These are phyloP conservation scores for Papilio xuthus DNA, from an alignment of 1,140 invertebrate species.

Conservation along the genomic window DNA sequence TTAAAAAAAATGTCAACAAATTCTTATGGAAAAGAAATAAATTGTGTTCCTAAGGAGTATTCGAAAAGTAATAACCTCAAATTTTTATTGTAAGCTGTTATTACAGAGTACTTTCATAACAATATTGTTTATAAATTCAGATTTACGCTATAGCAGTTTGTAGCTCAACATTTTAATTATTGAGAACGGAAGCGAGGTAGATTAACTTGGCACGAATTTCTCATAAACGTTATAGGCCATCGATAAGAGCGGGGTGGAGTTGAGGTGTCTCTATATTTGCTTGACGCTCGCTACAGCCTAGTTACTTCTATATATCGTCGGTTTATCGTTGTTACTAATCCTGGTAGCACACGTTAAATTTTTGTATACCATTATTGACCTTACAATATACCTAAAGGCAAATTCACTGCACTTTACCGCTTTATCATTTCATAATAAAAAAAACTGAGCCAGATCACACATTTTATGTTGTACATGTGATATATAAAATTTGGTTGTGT, in stretches of 20 bases:
- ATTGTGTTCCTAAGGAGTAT: too few relatives aligned
- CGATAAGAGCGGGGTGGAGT: slow-evolving; percentile 55
- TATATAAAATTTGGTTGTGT: too few relatives aligned
- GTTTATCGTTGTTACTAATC: background rate
- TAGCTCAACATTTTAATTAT: slow-evolving; percentile 65
- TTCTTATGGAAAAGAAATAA: too few relatives aligned
- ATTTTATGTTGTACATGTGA: too few relatives aligned
- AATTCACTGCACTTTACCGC: too few relatives aligned
- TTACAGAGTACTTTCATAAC: background rate
- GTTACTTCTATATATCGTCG: background rate
- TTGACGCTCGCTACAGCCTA: slow-evolving; percentile 21
- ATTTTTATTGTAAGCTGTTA: too few relatives aligned
- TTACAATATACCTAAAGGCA: background rate
- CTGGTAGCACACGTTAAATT: background rate
- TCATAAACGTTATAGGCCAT: slow-evolving; percentile 73
- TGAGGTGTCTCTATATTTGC: slow-evolving; percentile 51
- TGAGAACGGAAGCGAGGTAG: slow-evolving; percentile 72
- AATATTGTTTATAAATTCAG: slow-evolving; percentile 24
- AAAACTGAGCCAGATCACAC: too few relatives aligned
- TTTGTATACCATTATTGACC: background rate
- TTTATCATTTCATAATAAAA: too few relatives aligned
- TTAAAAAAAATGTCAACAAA: too few relatives aligned
- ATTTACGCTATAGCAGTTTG: slow-evolving; percentile 29
- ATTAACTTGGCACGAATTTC: slow-evolving; percentile 76
- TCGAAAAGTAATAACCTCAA: too few relatives aligned